Percentiles rank a stretch among this genome's conserved stretches.
Evolutionary conservation across 2,113 vertebrate species (phyloP).

Genomic region (Cyanistes caeruleus): DNA sequence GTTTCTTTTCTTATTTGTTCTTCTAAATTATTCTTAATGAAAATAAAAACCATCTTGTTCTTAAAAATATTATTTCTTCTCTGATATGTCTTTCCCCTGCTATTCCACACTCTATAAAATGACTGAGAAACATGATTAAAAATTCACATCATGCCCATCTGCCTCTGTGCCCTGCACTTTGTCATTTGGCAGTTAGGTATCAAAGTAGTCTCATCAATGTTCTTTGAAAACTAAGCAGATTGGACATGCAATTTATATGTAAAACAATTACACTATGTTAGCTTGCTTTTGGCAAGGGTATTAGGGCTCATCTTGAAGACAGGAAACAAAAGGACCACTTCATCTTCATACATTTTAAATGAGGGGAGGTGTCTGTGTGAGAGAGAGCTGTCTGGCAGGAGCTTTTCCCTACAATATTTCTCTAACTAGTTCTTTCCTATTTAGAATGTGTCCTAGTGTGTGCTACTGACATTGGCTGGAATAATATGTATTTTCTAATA

Average conservation of each 20-base stretch:
- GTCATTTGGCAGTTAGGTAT: constrained; percentile 63
- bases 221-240: constrained; percentile 76
- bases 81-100: background rate
- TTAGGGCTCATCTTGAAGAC: constrained; percentile 68
- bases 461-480: background rate
- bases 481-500: background rate
- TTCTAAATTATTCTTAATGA: constrained; percentile 36
- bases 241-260: constrained; percentile 73
- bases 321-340: constrained; percentile 75
- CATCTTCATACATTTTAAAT: constrained; percentile 79
- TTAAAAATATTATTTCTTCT: constrained; percentile 25
- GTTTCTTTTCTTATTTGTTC: constrained; percentile 13
- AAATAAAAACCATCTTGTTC: constrained; percentile 42
- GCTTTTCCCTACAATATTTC: constrained; percentile 46
- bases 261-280: constrained; percentile 77
- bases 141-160: constrained; percentile 52
- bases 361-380: background rate
- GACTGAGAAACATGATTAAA: constrained; percentile 52
- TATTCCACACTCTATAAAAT: background rate
- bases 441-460: background rate
- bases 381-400: constrained; percentile 41
- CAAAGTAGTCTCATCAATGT: constrained; percentile 66
- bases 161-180: constrained; percentile 47
- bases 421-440: constrained; percentile 24
- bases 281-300: constrained; percentile 75